A percentile compares a stretch with the other conserved stretches of the same genome.
These are phyloP conservation scores for Alces alces DNA, from an alignment of 2,113 vertebrate genomes.

Conservation along the genomic window DNA sequence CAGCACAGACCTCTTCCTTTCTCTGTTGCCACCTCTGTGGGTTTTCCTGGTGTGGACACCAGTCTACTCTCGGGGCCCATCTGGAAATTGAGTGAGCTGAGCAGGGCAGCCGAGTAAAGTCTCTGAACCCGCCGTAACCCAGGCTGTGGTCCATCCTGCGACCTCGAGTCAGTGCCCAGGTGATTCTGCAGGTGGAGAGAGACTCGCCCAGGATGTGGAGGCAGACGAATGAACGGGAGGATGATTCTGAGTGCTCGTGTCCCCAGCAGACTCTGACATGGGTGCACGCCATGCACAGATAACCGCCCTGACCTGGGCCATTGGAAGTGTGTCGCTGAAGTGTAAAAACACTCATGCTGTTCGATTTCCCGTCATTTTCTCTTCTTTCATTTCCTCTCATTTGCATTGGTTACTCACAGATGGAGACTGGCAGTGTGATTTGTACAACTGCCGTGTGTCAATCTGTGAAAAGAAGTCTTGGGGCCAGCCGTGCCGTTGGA, in stretches of 20 bases:
- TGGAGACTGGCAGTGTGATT: slow-evolving; percentile 17
- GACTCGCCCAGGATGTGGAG: not conserved
- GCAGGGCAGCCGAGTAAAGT: not conserved
- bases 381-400: slow-evolving; percentile 42
- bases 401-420: slow-evolving; percentile 62
- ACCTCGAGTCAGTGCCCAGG: not conserved
- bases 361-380: slow-evolving; percentile 48
- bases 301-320: not conserved
- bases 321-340: slow-evolving; percentile 29
- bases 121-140: not conserved
- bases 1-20: fast-evolving
- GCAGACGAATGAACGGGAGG: not conserved
- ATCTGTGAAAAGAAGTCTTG: not conserved
- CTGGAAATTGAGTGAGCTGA: not conserved
- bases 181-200: not conserved
- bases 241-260: not conserved
- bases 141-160: fast-evolving
- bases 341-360: slow-evolving; percentile 28
- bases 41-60: fast-evolving
- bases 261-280: not conserved
- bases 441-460: not conserved
- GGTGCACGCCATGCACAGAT: not conserved
- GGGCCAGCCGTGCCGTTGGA: not conserved
- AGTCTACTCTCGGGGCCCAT: not conserved
- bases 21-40: not conserved